Base-by-base conservation (phyloP, 53 echinoderm and acorn worm species). In the Hippasteria phrygiana region DNA sequence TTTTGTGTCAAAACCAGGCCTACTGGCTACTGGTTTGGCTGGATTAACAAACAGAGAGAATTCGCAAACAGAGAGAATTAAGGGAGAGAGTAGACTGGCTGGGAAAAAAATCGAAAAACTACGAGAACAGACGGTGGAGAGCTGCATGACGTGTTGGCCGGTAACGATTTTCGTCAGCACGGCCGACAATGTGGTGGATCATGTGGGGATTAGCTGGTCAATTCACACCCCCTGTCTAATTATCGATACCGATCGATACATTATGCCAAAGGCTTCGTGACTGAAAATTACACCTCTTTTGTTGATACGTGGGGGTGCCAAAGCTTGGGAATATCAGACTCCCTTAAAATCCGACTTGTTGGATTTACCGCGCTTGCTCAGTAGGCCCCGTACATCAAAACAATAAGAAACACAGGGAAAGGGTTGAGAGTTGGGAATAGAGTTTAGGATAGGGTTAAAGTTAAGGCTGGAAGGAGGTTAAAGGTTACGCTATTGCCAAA, bases 111-210 rank as follows among this genome's bases (percentile, higher is more conserved):
- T 17, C 11, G 32, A 43, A 62, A 43, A 10, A 27, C 17, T 18
- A 8, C 14, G n/a, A 3, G 81, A 11, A 16, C 66, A 47, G 32
- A 33, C 83, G 47, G 85, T 31, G 20, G 67, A 34, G 71, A 50
- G 27, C 1, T n/a, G 26, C 38, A 45, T 85, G 71, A 70, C 85
- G 70, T 69, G 71, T 71, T 37, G n/a, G 64, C 51, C 48, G 35
- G n/a, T 85, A 85, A 85, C 71, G 85, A 85, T 85, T 85, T 70
- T 83, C 11, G n/a, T 71, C 70, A 47, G 50, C 32, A 31, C 28
- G 0, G 46, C 41, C 27, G n/a, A 46, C 5, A 2, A 46, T 83
- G 79, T 37, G 69, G 31, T 48, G 33, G 85, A 85, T 70, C 70
- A 85, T 67, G 71, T 31, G 46, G n/a, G 39, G 37, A 70, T 85